phyloP scores from a whole-genome alignment of 2,113 vertebrate genomes.

The Brachyistius frenatus region DNA sequence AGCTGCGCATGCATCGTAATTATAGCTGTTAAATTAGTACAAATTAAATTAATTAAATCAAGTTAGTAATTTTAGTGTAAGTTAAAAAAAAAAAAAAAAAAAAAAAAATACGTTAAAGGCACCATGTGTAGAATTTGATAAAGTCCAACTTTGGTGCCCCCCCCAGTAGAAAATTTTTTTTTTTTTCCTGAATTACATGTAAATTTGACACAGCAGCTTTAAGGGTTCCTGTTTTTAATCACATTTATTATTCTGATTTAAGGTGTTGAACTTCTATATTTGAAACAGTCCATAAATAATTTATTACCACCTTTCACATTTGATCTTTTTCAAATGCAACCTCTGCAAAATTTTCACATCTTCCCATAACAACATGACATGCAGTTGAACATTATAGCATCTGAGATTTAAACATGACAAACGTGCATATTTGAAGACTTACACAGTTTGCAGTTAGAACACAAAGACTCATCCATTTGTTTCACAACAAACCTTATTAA shows the following conservation, averaged over 20 bases:
- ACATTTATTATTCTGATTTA: background rate
- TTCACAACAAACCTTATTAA: conserved; percentile 1
- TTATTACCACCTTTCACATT: background rate
- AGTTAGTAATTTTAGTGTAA: conserved; percentile 7
- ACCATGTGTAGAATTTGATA: background rate
- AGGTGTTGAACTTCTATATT: background rate
- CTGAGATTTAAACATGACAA: background rate
- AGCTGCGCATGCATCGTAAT: conserved; percentile 8
- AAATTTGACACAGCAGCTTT: background rate
- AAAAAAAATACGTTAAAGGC: background rate
- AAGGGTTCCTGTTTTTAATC: background rate
- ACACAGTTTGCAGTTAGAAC: background rate
- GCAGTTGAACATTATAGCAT: background rate
- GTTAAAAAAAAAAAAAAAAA: background rate
- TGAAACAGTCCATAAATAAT: background rate
- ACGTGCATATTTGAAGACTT: background rate
- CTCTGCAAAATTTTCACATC: background rate
- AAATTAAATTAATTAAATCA: background rate
- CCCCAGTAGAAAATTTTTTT: background rate
- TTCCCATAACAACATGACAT: background rate
- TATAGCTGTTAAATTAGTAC: background rate
- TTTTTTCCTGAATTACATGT: background rate
- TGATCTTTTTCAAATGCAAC: background rate
- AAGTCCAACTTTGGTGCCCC: background rate
- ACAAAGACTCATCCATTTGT: background rate